These are phyloP conservation scores for Fopius arisanus DNA, from an alignment of 1,140 invertebrate species.

Conservation along the genomic window DNA sequence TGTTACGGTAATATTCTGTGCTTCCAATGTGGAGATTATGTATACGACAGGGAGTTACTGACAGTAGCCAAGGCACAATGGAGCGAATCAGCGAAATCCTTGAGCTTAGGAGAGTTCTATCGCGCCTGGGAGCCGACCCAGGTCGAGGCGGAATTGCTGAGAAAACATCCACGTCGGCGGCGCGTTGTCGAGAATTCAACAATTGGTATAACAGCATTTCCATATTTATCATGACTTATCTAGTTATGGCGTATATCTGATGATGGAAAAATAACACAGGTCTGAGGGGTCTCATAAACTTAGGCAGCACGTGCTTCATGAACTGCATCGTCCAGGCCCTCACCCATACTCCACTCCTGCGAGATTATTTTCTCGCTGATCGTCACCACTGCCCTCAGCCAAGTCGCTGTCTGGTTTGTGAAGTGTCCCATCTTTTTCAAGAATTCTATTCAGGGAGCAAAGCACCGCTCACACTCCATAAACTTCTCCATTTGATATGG, in stretches of 20 bases:
- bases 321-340: constrained; percentile 96
- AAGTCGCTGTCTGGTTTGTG: constrained; percentile 88
- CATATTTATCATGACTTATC: background rate
- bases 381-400: constrained; percentile 83
- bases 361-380: constrained; percentile 96
- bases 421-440: constrained; percentile 86
- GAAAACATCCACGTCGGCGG: constrained; percentile 78
- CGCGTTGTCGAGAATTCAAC: constrained; percentile 83
- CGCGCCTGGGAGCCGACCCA: constrained; percentile 82
- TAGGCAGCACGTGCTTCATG: constrained; percentile 99
- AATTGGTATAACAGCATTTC: constrained; percentile 68
- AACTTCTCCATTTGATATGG: constrained; percentile 94
- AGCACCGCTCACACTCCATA: constrained; percentile 86
- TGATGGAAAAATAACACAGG: constrained; percentile 58
- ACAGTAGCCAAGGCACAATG: constrained; percentile 72
- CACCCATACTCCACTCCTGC: constrained; percentile 91
- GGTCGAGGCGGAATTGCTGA: constrained; percentile 75
- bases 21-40: constrained; percentile 89
- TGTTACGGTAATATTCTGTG: constrained; percentile 92
- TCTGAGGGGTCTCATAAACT: constrained; percentile 90
- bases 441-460: constrained; percentile 94
- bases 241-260: background rate
- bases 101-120: constrained; percentile 76
- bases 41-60: constrained; percentile 80
- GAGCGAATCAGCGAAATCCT: constrained; percentile 67